These are phyloP conservation scores for Maniola jurtina DNA, from an alignment of 1,140 invertebrate species.

Conservation along the genomic window DNA sequence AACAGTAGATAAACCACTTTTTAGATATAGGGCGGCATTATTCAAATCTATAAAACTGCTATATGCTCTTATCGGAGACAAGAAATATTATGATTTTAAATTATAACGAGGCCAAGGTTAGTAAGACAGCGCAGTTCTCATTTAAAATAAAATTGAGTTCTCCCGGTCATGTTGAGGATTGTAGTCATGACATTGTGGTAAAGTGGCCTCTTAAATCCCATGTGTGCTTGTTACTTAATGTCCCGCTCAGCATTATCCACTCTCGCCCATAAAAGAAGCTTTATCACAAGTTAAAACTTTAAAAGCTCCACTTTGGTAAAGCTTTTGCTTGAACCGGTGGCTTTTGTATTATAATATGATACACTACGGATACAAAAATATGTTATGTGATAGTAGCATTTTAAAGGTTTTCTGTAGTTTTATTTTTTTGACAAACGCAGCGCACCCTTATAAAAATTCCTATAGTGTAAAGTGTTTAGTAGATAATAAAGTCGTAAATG, in stretches of 20 bases:
- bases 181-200: neutral
- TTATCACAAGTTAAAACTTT: slow-evolving; percentile 34
- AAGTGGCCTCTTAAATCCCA: slow-evolving; percentile 6
- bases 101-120: neutral
- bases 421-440: too few species aligned
- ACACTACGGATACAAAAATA: neutral
- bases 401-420: neutral
- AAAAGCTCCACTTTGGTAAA: slow-evolving; percentile 31
- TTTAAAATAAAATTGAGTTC: too few species aligned
- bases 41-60: too few species aligned
- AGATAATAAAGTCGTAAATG: too few species aligned
- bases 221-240: slow-evolving; percentile 20
- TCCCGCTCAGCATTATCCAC: slow-evolving; percentile 30
- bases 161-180: neutral
- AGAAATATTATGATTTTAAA: neutral
- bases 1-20: too few species aligned
- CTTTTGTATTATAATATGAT: slow-evolving; percentile 2
- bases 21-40: too few species aligned
- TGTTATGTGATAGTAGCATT: neutral
- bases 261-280: slow-evolving; percentile 31
- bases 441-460: too few species aligned
- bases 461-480: too few species aligned
- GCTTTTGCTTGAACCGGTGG: slow-evolving; percentile 13
- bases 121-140: too few species aligned
- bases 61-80: too few species aligned